phyloP scores from a whole-genome alignment of 2,888 invertebrate genomes.

The Lasioglossum figueresi region DNA sequence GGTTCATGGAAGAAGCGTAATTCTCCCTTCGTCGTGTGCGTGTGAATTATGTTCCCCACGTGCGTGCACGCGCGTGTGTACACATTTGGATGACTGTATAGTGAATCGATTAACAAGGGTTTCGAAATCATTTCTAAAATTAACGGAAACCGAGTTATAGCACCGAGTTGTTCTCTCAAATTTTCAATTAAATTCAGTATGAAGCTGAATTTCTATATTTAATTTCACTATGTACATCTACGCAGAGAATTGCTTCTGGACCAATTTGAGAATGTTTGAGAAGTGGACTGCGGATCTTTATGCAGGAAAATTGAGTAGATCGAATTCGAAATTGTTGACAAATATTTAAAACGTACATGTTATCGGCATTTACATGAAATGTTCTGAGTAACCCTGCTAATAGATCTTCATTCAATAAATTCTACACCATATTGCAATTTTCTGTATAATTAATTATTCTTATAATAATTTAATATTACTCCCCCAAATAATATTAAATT shows the following conservation, averaged over 20 bases:
- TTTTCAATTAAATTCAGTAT: neutral
- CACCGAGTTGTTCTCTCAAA: neutral
- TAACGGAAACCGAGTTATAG: neutral
- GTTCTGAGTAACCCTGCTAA: too few relatives aligned
- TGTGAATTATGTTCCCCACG: slow-evolving; percentile 46
- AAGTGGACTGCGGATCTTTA: too few relatives aligned
- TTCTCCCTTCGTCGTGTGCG: slow-evolving; percentile 53
- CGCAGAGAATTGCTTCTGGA: neutral
- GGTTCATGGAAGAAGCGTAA: slow-evolving; percentile 43
- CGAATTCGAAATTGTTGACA: too few relatives aligned
- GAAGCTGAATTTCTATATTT: neutral
- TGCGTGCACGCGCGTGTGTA: slow-evolving; percentile 31
- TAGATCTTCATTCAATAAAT: too few relatives aligned
- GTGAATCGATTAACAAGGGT: neutral
- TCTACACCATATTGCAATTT: too few relatives aligned
- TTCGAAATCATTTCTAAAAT: neutral
- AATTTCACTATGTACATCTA: neutral
- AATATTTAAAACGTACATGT: too few relatives aligned
- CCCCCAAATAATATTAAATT: too few relatives aligned
- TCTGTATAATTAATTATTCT: too few relatives aligned
- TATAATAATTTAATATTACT: too few relatives aligned
- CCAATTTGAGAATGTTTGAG: neutral
- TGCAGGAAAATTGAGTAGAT: too few relatives aligned
- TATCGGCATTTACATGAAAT: too few relatives aligned
- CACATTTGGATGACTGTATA: neutral